phyloP scores from a whole-genome alignment of 2,113 vertebrate genomes.

The Tupaia chinensis region DNA sequence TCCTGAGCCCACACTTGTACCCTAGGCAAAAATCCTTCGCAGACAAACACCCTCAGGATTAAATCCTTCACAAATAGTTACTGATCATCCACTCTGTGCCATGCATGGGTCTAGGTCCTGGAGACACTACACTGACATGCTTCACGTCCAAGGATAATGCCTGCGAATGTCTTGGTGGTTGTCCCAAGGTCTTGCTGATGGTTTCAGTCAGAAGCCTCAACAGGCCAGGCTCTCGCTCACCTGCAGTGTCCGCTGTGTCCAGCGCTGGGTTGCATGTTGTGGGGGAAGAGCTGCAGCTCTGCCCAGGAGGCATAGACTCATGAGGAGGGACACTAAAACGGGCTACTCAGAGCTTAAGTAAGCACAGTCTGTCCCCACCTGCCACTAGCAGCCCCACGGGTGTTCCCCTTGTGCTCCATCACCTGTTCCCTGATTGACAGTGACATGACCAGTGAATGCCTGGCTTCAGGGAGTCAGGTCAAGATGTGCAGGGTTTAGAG shows the following conservation, averaged over 20 bases:
- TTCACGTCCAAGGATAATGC: not conserved
- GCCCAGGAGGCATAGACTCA: not conserved
- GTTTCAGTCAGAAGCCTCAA: not conserved
- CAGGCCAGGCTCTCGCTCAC: not conserved
- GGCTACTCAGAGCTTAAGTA: not conserved
- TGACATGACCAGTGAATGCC: not conserved
- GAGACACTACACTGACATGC: slow-evolving; percentile 38
- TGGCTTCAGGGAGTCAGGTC: not conserved
- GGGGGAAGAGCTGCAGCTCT: not conserved
- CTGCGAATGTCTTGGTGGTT: not conserved
- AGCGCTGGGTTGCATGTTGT: rapidly evolving
- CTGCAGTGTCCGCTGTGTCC: not conserved
- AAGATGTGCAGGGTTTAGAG: no score
- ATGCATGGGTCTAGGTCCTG: slow-evolving; percentile 1
- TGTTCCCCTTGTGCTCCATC: not conserved
- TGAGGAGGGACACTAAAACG: not conserved
- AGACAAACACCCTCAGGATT: slow-evolving; percentile 49
- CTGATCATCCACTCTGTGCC: slow-evolving; percentile 50
- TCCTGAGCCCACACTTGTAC: slow-evolving; percentile 78
- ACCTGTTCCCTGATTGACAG: not conserved
- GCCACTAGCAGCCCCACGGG: not conserved
- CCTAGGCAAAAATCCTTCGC: slow-evolving; percentile 69
- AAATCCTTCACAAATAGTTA: slow-evolving; percentile 69
- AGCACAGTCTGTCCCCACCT: not conserved
- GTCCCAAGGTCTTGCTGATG: not conserved